These are phyloP conservation scores for Halichoeres trimaculatus DNA, from an alignment of 2,113 vertebrate genomes.

Conservation along the genomic window DNA sequence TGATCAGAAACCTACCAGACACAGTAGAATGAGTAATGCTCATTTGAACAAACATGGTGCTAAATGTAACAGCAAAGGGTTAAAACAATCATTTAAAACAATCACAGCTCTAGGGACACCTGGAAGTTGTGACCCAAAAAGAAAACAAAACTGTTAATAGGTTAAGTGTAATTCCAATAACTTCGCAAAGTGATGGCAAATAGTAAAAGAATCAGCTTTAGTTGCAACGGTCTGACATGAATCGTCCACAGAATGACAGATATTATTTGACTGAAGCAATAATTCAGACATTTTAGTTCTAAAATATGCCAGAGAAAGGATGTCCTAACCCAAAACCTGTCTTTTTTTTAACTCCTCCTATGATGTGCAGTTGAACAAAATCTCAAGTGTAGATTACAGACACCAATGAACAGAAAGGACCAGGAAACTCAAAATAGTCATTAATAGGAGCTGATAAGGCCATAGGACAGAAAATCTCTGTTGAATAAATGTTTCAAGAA, in stretches of 20 bases:
- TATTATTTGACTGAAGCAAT: background rate
- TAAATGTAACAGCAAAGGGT: no score
- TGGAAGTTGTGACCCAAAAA: background rate
- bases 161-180: no score
- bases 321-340: background rate
- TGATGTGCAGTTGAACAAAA: background rate
- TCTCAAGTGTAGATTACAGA: background rate
- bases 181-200: no score
- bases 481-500: constrained; percentile 6
- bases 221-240: no score
- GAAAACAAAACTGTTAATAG: background rate
- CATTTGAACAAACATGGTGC: no score
- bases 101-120: background rate
- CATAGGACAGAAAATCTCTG: background rate
- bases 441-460: background rate
- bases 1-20: no score
- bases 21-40: no score
- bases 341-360: background rate
- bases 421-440: background rate
- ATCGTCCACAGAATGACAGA: no score
- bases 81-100: background rate
- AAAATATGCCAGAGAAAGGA: background rate
- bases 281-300: background rate
- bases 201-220: no score
- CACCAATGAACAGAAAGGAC: background rate